Conservation (phyloP, 2,888 invertebrate species). For the Rosalia funebris region DNA sequence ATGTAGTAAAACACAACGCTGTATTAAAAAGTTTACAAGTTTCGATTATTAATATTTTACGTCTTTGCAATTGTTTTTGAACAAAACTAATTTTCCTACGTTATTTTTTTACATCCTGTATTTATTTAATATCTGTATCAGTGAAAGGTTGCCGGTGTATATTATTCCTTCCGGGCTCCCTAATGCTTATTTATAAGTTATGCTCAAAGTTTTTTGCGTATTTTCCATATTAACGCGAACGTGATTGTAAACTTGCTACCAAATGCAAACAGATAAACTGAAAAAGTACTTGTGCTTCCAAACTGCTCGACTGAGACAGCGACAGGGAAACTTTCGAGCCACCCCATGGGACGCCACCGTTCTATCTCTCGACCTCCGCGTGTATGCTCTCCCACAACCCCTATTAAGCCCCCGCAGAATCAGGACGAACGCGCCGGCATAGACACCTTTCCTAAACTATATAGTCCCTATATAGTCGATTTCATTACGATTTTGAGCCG, state of each 20-base stretch:
- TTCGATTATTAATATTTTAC: too few species aligned
- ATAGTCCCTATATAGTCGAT: conserved; percentile 6
- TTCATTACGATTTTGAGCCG: conserved; percentile 1
- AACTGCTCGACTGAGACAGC: conserved; percentile 22
- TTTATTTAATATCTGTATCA: too few species aligned
- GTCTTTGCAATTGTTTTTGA: too few species aligned
- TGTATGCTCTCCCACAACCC: conserved; percentile 11
- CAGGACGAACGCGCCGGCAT: conserved; percentile 6
- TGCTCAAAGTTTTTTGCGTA: too few species aligned
- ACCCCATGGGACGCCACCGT: conserved; percentile 18
- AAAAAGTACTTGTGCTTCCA: conserved; percentile 14
- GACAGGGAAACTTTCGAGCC: conserved; percentile 14
- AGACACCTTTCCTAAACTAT: conserved; percentile 20
- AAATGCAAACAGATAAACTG: conserved; percentile 13
- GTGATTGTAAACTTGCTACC: neutral
- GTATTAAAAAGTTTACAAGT: too few species aligned
- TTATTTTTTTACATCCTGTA: too few species aligned
- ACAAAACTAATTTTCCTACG: too few species aligned
- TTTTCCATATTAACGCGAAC: neutral
- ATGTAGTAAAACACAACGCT: too few species aligned
- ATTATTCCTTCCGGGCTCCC: too few species aligned
- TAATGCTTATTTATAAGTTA: too few species aligned
- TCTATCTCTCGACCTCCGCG: conserved; percentile 13
- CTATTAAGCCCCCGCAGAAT: conserved; percentile 15
- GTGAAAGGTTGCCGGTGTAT: too few species aligned